Evolutionary conservation across 2,113 vertebrate genomes (phyloP), one percentile per base, ranked within the genome.

Genomic region (Cettia cetti): DNA sequence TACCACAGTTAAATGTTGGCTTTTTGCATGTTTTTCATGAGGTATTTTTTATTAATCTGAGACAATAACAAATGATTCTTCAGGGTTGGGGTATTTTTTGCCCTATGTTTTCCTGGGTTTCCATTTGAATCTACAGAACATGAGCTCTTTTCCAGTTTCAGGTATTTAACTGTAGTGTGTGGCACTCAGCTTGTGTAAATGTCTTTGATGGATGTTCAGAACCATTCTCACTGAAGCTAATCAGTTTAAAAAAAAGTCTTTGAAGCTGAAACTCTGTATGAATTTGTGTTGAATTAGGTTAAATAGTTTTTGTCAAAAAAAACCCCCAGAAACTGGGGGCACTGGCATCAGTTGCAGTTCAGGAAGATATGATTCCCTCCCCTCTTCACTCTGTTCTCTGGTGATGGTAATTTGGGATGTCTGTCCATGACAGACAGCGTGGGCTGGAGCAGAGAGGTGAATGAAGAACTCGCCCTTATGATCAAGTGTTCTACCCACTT

Each of bases 391-490:
- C 21, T 45, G 0, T 30, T 59, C 13, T 57, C 44, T 37, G 10
- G 9, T 59, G 42, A 17, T 1, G 26, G n/a, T 31, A 6, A 19
- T n/a, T 35, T 50, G 68, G 26, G 39, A 39, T 1, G 5, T 6
- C 3, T 45, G 27, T 30, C 30, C 3, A 2, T 65, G 49, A 22
- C 22, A n/a, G 54, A 35, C 12, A 24, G 5, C 8, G 66, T 49
- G 42, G 22, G 17, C 56, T 0, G 0, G 53, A 63, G 31, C n/a
- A 68, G 39, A 45, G 50, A 22, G 31, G 18, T 39, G n/a, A 53
- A 21, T 22, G 11, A 82, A 27, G 49, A 44, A 28, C 27, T 35
- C 0, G 0, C 3, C 12, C 31, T 68, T 15, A 7, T 1, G 1
- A 50, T 16, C 6, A 1, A 66, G 12, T 17, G 19, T 53, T 89